phyloP scores from a whole-genome alignment of 2,797 vertebrate genomes.

The Ctenochaetus hawaiiensis region DNA sequence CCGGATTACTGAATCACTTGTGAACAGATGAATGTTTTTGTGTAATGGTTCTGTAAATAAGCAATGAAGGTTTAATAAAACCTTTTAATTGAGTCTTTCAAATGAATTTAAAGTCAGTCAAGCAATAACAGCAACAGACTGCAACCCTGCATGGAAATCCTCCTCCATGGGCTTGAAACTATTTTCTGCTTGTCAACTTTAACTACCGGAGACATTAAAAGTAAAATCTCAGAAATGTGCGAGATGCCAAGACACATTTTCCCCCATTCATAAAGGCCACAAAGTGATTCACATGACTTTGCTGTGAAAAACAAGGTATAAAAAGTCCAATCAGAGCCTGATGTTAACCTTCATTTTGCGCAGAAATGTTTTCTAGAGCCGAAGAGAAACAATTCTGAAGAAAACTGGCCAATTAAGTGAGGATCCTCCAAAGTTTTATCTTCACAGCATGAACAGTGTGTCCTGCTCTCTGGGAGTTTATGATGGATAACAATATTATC shows the following conservation, averaged over 20 bases:
- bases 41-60: no score
- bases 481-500: background rate
- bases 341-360: background rate
- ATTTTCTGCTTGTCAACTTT: background rate
- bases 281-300: background rate
- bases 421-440: background rate
- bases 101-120: background rate
- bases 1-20: background rate
- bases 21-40: background rate
- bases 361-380: background rate
- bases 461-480: background rate
- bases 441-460: background rate
- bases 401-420: background rate
- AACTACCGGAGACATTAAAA: background rate
- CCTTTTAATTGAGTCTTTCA: background rate
- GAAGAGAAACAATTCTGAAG: background rate
- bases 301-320: background rate
- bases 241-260: background rate
- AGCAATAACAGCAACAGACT: no score
- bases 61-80: background rate
- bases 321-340: background rate
- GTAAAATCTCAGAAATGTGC: background rate
- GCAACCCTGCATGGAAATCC: background rate
- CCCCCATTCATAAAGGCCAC: background rate
- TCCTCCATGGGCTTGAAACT: background rate